Evolutionary conservation across 2,113 vertebrate species (phyloP).

Genomic region (Indicator indicator): DNA sequence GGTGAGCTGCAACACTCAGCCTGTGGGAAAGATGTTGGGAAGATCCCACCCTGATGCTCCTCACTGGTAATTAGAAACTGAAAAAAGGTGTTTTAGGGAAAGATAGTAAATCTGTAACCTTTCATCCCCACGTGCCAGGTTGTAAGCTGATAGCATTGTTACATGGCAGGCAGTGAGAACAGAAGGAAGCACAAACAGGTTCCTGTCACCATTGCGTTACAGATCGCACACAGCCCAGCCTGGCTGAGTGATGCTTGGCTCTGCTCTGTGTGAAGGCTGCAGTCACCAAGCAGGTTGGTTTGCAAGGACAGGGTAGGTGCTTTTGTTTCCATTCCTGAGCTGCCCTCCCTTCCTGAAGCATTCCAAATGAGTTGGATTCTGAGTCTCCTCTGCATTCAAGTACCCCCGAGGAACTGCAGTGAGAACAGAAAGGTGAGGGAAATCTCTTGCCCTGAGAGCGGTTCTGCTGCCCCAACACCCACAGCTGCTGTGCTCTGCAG

Average conservation of each 20-base stretch:
- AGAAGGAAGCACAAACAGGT: conserved; percentile 1
- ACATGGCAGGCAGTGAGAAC: not conserved
- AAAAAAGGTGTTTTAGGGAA: conserved; percentile 49
- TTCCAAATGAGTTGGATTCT: fast-evolving
- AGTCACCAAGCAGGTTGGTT: not conserved
- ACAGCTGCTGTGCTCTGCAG: not conserved
- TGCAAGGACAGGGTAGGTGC: not conserved
- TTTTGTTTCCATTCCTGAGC: not conserved
- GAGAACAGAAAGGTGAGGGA: not conserved
- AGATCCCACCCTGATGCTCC: conserved; percentile 35
- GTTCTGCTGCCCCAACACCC: not conserved
- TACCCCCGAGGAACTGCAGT: not conserved
- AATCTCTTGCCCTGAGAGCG: not conserved
- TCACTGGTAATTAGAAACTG: conserved; percentile 60
- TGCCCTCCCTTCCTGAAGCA: not conserved
- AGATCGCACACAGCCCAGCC: not conserved
- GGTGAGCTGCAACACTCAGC: not conserved
- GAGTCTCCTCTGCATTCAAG: fast-evolving
- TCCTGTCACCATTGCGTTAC: not conserved
- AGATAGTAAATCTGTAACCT: conserved; percentile 52
- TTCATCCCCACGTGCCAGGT: conserved; percentile 46
- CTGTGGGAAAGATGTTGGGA: conserved; percentile 23
- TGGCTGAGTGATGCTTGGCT: not conserved
- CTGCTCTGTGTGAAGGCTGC: not conserved
- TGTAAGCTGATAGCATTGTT: conserved; percentile 60